A percentile compares a stretch with the other conserved stretches of the same genome.
phyloP scores from a whole-genome alignment of 2,113 vertebrate genomes.

The Serinus canaria region DNA sequence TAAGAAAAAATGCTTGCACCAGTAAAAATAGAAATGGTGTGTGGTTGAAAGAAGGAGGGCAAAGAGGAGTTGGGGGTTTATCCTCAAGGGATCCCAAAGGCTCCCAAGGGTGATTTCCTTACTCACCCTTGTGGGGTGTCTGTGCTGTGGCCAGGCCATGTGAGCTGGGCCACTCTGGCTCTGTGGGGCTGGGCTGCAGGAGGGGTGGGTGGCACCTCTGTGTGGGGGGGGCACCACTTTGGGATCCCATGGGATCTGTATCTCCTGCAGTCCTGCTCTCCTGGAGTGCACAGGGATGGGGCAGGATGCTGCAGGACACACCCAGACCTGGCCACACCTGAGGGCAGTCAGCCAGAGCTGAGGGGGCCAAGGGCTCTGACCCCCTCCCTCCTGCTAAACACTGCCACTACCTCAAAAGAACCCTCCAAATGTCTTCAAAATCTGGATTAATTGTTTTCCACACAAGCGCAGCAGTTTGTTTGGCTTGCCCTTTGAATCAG shows the following conservation, averaged over 20 bases:
- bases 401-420: background rate
- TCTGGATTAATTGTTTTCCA: background rate
- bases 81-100: accelerated
- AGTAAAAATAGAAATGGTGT: background rate
- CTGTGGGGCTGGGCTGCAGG: background rate
- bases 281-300: background rate
- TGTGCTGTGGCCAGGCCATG: accelerated
- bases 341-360: background rate
- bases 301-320: background rate
- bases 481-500: background rate
- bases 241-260: accelerated
- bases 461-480: background rate
- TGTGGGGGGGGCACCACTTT: accelerated
- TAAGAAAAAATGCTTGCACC: background rate
- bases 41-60: accelerated
- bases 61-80: background rate
- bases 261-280: background rate
- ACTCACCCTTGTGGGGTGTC: background rate
- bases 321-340: background rate
- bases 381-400: accelerated
- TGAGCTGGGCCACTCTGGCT: background rate
- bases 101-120: background rate
- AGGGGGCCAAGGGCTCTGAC: background rate
- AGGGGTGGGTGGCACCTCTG: accelerated
- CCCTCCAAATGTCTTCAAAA: background rate